Evolutionary conservation across 2,113 vertebrate species (phyloP).

Genomic region (Podarcis cretensis): DNA sequence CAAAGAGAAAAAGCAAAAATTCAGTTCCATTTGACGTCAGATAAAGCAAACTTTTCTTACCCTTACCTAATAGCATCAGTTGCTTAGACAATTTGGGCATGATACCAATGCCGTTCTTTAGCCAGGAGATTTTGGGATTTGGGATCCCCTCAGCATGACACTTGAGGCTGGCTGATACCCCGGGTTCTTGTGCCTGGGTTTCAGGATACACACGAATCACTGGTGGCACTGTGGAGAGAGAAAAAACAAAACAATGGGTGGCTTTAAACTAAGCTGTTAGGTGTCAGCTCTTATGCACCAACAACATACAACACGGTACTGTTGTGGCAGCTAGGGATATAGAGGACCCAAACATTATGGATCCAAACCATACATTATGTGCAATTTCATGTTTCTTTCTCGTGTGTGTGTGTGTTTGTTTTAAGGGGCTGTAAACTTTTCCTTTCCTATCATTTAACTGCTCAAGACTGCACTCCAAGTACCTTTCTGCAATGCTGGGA

Average conservation of each 20-base stretch:
- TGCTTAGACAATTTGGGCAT: conserved; percentile 88
- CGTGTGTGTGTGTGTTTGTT: no score
- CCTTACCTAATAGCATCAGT: conserved; percentile 88
- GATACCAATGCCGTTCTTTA: conserved; percentile 94
- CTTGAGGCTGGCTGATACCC: conserved; percentile 87
- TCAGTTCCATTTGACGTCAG: conserved; percentile 46
- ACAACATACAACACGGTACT: fast-evolving
- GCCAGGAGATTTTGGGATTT: conserved; percentile 90
- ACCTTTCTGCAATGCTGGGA: background rate
- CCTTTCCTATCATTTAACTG: background rate
- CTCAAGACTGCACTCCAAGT: background rate
- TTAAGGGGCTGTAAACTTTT: background rate
- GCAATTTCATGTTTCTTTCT: background rate
- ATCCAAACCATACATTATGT: background rate
- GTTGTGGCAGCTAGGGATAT: no score
- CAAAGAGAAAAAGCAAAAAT: conserved; percentile 13
- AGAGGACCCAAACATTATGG: no score
- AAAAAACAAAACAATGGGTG: background rate
- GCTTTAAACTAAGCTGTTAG: background rate
- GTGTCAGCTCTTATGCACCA: fast-evolving
- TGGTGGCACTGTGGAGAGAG: conserved; percentile 85
- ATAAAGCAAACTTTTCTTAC: conserved; percentile 26
- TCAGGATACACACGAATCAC: conserved; percentile 97
- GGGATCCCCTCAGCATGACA: conserved; percentile 96
- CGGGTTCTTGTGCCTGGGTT: conserved; percentile 94